phyloP scores from a whole-genome alignment of 2,113 vertebrate species.

The Lamprotornis superbus region DNA sequence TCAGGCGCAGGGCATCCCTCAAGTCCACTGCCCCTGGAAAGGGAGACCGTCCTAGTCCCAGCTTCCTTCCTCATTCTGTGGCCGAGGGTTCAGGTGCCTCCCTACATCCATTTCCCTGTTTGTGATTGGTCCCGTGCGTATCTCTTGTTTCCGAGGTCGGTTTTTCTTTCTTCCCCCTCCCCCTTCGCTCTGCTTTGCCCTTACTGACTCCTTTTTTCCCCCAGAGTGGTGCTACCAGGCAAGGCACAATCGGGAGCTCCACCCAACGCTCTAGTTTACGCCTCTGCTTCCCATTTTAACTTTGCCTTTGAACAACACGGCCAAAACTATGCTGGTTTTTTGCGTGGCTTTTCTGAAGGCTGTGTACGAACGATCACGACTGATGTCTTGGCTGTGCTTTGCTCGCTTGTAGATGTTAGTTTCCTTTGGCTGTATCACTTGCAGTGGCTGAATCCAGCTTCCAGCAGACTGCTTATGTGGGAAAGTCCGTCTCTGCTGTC shows the following conservation, averaged over 20 bases:
- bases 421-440: not conserved
- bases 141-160: not conserved
- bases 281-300: slow-evolving; percentile 27
- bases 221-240: not conserved
- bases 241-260: not conserved
- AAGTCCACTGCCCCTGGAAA: not conserved
- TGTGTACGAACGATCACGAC: not conserved
- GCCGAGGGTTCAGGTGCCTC: not conserved
- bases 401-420: not conserved
- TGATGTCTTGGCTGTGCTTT: not conserved
- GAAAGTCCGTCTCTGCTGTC: slow-evolving; percentile 36
- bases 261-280: slow-evolving; percentile 27
- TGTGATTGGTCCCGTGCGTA: not conserved
- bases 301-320: not conserved
- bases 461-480: slow-evolving; percentile 15
- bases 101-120: not conserved
- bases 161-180: not conserved
- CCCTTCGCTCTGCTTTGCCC: not conserved
- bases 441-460: slow-evolving; percentile 16
- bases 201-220: not conserved
- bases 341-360: not conserved
- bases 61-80: not conserved
- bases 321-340: not conserved
- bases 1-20: not conserved
- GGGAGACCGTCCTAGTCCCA: not conserved